Percentiles rank a stretch among this genome's conserved stretches.
Evolutionary conservation across 2,797 vertebrate genomes (phyloP).

Genomic region (Phrynocephalus vlangalii): DNA sequence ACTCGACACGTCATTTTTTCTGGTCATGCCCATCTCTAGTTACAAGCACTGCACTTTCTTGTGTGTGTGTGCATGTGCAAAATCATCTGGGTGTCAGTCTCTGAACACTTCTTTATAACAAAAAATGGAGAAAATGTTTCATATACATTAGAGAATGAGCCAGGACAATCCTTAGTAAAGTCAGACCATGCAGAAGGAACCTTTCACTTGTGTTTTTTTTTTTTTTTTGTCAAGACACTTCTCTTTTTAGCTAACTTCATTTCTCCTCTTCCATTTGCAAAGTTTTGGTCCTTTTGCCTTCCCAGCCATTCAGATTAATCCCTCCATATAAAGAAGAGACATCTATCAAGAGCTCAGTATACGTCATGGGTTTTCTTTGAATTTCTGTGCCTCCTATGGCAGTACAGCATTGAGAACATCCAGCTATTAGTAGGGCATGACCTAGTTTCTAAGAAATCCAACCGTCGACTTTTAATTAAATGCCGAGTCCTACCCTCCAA

Average conservation of each 20-base stretch:
- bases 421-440: conserved; percentile 1
- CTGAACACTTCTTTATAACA: neutral
- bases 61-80: neutral
- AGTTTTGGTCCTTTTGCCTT: conserved; percentile 4
- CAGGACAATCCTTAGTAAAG: neutral
- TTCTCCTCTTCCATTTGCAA: neutral
- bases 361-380: conserved; percentile 4
- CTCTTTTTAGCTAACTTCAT: conserved; percentile 23
- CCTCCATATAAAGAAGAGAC: neutral
- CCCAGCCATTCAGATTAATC: conserved; percentile 17
- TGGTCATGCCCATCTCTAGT: too few relatives aligned
- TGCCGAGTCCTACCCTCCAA: neutral
- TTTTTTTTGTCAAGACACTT: neutral
- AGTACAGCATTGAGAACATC: neutral
- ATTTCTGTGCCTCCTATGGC: neutral
- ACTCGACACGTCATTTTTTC: too few relatives aligned
- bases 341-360: neutral
- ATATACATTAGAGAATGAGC: neutral
- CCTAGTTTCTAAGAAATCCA: conserved; percentile 28
- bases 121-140: neutral
- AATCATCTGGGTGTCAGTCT: neutral
- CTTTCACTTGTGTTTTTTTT: neutral
- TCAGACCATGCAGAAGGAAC: neutral
- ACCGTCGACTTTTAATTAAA: conserved; percentile 31
- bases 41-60: neutral